A percentile compares a stretch with the other conserved stretches of the same genome.
Conservation (phyloP, 92 coral and sea anemone genomes). For the Galaxea fascicularis region DNA sequence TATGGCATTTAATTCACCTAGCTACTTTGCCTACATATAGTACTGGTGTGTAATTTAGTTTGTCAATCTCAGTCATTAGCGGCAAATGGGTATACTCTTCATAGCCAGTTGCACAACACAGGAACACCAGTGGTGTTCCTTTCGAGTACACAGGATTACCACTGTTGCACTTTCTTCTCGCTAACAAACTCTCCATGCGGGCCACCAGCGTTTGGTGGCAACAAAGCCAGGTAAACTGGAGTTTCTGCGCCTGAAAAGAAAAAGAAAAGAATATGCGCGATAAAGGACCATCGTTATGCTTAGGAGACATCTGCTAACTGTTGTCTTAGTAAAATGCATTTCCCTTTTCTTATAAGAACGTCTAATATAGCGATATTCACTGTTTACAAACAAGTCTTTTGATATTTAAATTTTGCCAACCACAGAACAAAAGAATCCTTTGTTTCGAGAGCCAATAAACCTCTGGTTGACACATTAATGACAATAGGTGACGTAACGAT, state of each 20-base stretch:
- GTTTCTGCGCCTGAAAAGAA: slow-evolving; percentile 58
- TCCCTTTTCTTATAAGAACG: too few relatives aligned
- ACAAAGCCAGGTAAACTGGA: slow-evolving; percentile 76
- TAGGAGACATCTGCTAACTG: not conserved
- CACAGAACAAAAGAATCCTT: too few relatives aligned
- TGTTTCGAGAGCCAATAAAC: too few relatives aligned
- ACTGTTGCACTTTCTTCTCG: slow-evolving; percentile 70
- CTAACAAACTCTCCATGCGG: slow-evolving; percentile 86
- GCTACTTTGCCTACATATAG: too few relatives aligned
- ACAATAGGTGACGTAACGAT: too few relatives aligned
- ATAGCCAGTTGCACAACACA: not conserved
- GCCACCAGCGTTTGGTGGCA: slow-evolving; percentile 74
- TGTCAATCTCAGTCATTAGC: too few relatives aligned
- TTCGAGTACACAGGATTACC: slow-evolving; percentile 53
- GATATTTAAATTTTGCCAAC: too few relatives aligned
- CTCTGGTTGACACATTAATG: too few relatives aligned
- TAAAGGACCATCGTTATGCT: not conserved
- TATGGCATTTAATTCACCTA: too few relatives aligned
- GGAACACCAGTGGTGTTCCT: not conserved
- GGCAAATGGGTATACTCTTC: not conserved
- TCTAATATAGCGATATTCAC: too few relatives aligned
- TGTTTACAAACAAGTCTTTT: too few relatives aligned
- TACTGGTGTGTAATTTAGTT: too few relatives aligned
- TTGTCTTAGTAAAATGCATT: not conserved
- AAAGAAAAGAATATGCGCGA: not conserved